Evolutionary conservation across 2,797 vertebrate species (phyloP).

Genomic region (Triplophysa yarkandensis): DNA sequence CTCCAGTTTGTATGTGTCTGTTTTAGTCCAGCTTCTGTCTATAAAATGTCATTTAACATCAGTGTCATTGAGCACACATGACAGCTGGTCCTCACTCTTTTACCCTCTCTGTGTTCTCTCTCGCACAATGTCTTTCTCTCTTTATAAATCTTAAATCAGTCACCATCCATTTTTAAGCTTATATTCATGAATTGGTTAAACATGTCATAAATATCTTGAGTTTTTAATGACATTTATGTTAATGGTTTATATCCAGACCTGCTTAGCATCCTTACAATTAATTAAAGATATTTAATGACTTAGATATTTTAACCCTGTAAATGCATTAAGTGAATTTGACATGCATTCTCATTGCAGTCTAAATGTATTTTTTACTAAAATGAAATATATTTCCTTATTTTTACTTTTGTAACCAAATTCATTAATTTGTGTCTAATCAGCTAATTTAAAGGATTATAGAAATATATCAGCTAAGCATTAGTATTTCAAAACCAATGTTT

Average conservation of each 20-base stretch:
- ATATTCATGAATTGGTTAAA: constrained; percentile 4
- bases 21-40: not conserved
- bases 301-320: not conserved
- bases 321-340: not conserved
- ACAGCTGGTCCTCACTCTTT: not conserved
- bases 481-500: not conserved
- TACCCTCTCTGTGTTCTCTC: not conserved
- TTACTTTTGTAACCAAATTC: no score
- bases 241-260: not conserved
- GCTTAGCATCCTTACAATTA: not conserved
- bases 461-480: no score
- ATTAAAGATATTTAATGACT: not conserved
- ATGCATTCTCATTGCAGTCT: not conserved
- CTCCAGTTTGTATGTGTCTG: not conserved
- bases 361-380: not conserved
- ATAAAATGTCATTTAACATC: not conserved
- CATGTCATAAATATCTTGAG: not conserved
- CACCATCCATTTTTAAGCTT: not conserved
- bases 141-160: not conserved
- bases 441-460: no score
- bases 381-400: not conserved
- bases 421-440: no score
- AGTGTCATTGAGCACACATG: not conserved
- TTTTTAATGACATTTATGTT: constrained; percentile 1
- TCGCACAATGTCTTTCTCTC: not conserved